phyloP scores from a whole-genome alignment of 2,888 invertebrate genomes.

The Troglohyphantes excavatus region DNA sequence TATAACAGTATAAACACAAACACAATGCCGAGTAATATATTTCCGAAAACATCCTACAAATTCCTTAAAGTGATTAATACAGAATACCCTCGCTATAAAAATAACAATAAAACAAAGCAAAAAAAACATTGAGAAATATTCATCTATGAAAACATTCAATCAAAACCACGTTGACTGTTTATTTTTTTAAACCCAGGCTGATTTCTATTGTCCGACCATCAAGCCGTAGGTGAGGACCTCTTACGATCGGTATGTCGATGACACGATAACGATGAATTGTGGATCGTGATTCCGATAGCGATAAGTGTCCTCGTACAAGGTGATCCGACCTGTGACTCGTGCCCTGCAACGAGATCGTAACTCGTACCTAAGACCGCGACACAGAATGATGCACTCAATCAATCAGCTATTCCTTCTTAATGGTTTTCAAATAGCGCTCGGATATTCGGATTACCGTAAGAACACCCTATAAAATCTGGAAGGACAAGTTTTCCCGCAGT shows the following conservation, averaged over 20 bases:
- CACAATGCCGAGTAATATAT: too few species aligned
- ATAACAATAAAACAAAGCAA: neutral
- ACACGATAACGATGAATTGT: conserved; percentile 65
- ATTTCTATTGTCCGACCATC: neutral
- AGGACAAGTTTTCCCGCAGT: neutral
- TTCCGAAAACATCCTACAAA: too few species aligned
- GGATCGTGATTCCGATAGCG: conserved; percentile 41
- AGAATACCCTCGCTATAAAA: neutral
- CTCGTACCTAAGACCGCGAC: neutral
- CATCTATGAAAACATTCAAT: neutral
- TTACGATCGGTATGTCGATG: conserved; percentile 16
- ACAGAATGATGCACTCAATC: conserved; percentile 48
- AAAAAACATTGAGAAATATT: neutral
- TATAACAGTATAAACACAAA: too few species aligned
- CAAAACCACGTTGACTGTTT: neutral
- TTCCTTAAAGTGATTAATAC: too few species aligned
- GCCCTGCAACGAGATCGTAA: conserved; percentile 28
- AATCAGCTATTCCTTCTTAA: conserved; percentile 50
- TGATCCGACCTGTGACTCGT: conserved; percentile 31
- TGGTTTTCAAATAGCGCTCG: conserved; percentile 32
- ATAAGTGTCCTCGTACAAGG: conserved; percentile 44
- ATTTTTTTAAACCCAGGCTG: neutral
- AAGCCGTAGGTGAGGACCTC: neutral
- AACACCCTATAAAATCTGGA: neutral
- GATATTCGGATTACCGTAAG: neutral